Evolutionary conservation across 64 coral and sea anemone genomes (phyloP).

Genomic region (Pocillopora verrucosa): DNA sequence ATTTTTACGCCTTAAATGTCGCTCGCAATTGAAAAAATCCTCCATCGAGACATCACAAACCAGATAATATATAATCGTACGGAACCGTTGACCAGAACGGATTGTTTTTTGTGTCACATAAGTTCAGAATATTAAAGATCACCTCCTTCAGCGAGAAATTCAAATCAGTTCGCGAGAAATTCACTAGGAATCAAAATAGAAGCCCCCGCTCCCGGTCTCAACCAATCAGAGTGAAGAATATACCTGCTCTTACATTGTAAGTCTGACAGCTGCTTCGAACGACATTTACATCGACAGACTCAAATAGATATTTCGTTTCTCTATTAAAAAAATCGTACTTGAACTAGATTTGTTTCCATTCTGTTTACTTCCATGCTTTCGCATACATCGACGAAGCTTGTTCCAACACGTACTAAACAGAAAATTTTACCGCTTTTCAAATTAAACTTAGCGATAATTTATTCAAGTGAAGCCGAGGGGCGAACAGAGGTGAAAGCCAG

Average conservation of each 20-base stretch:
- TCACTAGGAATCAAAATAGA: conserved; percentile 43
- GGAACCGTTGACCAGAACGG: conserved; percentile 9
- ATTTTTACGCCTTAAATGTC: not conserved
- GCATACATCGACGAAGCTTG: not conserved
- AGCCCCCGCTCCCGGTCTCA: conserved; percentile 24
- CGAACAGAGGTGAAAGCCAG: conserved; percentile 16
- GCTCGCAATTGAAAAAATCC: not conserved
- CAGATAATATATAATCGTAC: not conserved
- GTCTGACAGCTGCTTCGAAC: conserved; percentile 29
- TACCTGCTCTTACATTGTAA: not conserved
- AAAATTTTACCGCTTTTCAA: not conserved
- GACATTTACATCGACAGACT: conserved; percentile 3
- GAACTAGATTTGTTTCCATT: not conserved
- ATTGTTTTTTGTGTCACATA: conserved; percentile 10
- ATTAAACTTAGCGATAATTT: conserved; percentile 15
- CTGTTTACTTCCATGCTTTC: not conserved
- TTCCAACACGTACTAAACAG: not conserved
- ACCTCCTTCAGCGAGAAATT: conserved; percentile 20
- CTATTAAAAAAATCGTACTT: not conserved
- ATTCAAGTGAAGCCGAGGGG: conserved; percentile 9
- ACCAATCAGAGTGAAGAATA: conserved; percentile 35
- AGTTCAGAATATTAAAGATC: conserved; percentile 42
- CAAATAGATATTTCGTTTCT: conserved; percentile 13
- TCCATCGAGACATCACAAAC: conserved; percentile 23
- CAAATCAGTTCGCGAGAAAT: conserved; percentile 44